Evolutionary conservation across 2,888 invertebrate species (phyloP).

Genomic region (Cylindroiulus punctatus): DNA sequence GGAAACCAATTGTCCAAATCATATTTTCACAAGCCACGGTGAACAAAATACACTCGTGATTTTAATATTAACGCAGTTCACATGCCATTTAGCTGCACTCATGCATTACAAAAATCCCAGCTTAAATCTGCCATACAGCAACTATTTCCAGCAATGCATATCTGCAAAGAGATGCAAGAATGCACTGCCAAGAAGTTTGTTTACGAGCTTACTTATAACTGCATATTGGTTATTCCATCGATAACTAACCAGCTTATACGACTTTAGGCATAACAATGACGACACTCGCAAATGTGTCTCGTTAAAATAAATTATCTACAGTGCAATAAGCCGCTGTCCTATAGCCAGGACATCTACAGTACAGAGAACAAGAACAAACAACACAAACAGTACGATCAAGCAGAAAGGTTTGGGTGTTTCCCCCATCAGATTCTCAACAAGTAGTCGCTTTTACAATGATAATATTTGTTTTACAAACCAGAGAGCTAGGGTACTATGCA

Average conservation of each 20-base stretch:
- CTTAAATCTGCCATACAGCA: not conserved
- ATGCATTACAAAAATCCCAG: conserved; percentile 21
- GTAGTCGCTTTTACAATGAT: not conserved
- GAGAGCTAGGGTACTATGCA: not conserved
- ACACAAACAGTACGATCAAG: not conserved
- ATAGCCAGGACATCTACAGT: not conserved
- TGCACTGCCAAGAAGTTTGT: not conserved
- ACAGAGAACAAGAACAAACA: not conserved
- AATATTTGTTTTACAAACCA: conserved; percentile 15
- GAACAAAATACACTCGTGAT: conserved; percentile 2
- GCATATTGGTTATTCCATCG: not conserved
- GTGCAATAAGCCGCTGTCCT: not conserved
- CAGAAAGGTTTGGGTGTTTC: not conserved
- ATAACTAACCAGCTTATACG: conserved; percentile 21
- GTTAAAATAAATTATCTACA: not conserved
- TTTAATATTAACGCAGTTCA: conserved; percentile 28
- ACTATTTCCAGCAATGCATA: not conserved
- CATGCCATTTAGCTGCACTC: not conserved
- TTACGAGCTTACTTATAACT: not conserved
- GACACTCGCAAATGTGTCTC: not conserved
- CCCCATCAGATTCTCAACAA: not conserved
- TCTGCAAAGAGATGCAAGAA: not conserved
- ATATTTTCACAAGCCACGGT: not conserved
- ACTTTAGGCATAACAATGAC: not conserved
- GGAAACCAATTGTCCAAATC: conserved; percentile 36